These are phyloP conservation scores for Tachina grossa DNA, from an alignment of 2,888 invertebrate genomes.

Conservation along the genomic window DNA sequence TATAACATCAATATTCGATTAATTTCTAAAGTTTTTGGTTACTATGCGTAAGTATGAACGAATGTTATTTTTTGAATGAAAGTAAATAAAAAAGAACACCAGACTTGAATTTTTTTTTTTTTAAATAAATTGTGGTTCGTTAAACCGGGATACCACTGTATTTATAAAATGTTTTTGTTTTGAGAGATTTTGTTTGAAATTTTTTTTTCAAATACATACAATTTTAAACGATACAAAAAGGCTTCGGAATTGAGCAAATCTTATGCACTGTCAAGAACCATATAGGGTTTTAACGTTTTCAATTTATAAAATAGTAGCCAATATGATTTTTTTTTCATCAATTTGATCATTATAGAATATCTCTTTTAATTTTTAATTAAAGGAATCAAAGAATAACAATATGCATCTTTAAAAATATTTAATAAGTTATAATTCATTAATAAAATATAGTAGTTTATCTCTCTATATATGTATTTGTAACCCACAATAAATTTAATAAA, in stretches of 20 bases:
- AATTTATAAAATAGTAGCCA: not conserved
- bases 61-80: no score
- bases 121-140: no score
- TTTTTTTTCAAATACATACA: not conserved
- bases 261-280: constrained; percentile 29
- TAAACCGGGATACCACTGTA: no score
- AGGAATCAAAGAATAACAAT: constrained; percentile 4
- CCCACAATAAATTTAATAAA: constrained; percentile 44
- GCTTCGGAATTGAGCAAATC: no score
- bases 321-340: constrained; percentile 13
- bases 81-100: no score
- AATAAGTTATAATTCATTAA: not conserved
- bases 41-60: no score
- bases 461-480: constrained; percentile 44
- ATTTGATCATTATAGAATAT: constrained; percentile 16
- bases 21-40: no score
- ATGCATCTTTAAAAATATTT: not conserved
- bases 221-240: not conserved
- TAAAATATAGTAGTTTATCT: constrained; percentile 7
- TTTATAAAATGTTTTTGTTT: no score
- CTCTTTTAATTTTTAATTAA: not conserved
- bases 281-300: constrained; percentile 30
- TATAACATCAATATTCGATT: no score
- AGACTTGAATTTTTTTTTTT: no score
- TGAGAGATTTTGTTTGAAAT: no score